Conservation (phyloP, 2,113 vertebrate genomes). For the Eurystomus gularis region DNA sequence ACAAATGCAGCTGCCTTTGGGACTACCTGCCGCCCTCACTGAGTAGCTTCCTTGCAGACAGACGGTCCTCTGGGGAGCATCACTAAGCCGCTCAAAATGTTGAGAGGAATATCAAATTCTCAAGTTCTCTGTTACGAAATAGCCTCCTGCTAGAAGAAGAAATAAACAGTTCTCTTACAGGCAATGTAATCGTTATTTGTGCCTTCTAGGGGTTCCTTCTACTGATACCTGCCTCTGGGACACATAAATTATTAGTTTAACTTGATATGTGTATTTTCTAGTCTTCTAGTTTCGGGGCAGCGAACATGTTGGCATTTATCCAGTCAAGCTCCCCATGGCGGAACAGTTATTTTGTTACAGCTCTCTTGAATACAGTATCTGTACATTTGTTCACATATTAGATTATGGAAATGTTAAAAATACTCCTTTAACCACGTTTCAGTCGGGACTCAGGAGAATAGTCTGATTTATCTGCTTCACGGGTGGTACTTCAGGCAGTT, state of each 20-base stretch:
- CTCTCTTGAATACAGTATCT: neutral
- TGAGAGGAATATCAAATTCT: neutral
- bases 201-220: neutral
- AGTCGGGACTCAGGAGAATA: conserved; percentile 11
- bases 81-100: neutral
- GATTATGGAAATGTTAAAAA: conserved; percentile 41
- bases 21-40: neutral
- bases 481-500: conserved; percentile 21
- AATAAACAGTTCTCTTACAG: conserved; percentile 10
- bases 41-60: neutral
- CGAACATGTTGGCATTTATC: neutral
- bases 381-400: conserved; percentile 22
- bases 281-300: neutral
- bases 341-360: neutral
- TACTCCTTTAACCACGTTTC: conserved; percentile 46
- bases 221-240: neutral
- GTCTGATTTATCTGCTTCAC: conserved; percentile 32
- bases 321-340: neutral
- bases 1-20: neutral
- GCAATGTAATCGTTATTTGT: neutral
- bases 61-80: neutral
- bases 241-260: conserved; percentile 1
- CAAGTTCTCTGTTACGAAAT: neutral
- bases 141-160: neutral
- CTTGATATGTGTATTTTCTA: neutral